Base-by-base conservation (phyloP, 2,888 invertebrate species). In the Brassicogethes aeneus region DNA sequence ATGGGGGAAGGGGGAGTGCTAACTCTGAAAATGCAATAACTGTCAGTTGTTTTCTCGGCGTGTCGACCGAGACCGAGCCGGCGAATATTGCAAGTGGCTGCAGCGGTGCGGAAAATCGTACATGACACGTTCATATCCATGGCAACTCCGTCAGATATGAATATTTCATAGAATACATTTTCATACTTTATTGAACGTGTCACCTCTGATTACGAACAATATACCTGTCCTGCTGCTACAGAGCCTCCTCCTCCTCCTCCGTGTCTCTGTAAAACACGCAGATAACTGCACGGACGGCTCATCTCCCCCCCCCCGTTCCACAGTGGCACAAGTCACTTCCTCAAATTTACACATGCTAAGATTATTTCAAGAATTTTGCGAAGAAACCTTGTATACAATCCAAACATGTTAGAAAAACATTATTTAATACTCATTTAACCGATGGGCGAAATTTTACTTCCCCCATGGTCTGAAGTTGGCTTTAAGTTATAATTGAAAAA, bases 181-280 rank as follows among this genome's bases (percentile, higher is more conserved):
- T 69, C 69, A 69, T 69, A 69, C 68, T 69, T 68, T 68, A 69
- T 69, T 69, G 69, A 68, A 68, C 64, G 62, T 68, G 69, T 69
- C 69, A 68, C 67, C 65, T 67, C 60, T 65, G 66, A 68, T 69
- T 69, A 69, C 62, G 64, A 64, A 67, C 67, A 67, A 68, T 66
- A 66, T 65, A 66, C 66, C 67, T 66, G 66, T 64, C 55, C 53
- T 50, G 57, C 55, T 44, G 40, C 46, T 48, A 46, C 48, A 39
- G 37, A 39, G 36, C 44, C 45, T 43, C 44, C 42, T 37, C 41
- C 39, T 38, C 45, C 35, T 33, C 43, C 39, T 38, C 44, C 46
- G 39, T 46, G 44, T 52, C 48, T 48, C 45, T 45, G 50, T 53
- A 56, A 54, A 51, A 56, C 51, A 52, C 48, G 43, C 47, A 51